phyloP scores from a whole-genome alignment of 2,888 invertebrate genomes.

The Muschampia plurimacula region DNA sequence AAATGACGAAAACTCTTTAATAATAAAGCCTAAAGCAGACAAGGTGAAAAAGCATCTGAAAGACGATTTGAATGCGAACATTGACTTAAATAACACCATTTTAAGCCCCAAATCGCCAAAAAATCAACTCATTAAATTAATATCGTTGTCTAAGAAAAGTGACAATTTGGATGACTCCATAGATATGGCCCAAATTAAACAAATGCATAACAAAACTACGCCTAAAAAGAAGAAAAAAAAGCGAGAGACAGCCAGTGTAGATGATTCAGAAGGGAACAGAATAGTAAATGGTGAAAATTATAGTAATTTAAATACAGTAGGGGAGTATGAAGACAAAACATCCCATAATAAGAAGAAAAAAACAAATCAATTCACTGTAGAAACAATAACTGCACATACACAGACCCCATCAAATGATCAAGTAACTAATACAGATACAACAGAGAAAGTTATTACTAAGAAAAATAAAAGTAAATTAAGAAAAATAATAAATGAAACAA shows the following conservation, averaged over 20 bases:
- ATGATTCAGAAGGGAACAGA: background rate
- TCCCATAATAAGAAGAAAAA: conserved; percentile 43
- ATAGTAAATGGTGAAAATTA: background rate
- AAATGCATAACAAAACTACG: conserved; percentile 53
- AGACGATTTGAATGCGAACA: conserved; percentile 60
- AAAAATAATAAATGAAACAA: background rate
- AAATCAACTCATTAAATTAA: conserved; percentile 41
- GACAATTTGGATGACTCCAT: conserved; percentile 9
- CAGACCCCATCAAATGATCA: conserved; percentile 23
- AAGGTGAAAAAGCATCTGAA: conserved; percentile 77
- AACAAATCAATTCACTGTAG: conserved; percentile 8
- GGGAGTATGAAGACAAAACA: conserved; percentile 34
- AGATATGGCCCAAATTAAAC: conserved; percentile 38
- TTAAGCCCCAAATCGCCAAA: conserved; percentile 52
- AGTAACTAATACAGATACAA: conserved; percentile 20
- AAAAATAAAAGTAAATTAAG: conserved; percentile 20
- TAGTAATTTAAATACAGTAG: background rate
- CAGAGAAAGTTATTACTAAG: background rate
- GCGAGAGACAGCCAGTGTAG: background rate
- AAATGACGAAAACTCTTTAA: conserved; percentile 52
- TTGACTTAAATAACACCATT: conserved; percentile 17
- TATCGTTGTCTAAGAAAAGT: conserved; percentile 36
- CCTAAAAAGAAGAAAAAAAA: conserved; percentile 60
- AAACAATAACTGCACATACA: conserved; percentile 24
- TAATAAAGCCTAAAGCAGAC: conserved; percentile 67